phyloP scores from a whole-genome alignment of 2,888 invertebrate genomes.

The Plusia festucae region DNA sequence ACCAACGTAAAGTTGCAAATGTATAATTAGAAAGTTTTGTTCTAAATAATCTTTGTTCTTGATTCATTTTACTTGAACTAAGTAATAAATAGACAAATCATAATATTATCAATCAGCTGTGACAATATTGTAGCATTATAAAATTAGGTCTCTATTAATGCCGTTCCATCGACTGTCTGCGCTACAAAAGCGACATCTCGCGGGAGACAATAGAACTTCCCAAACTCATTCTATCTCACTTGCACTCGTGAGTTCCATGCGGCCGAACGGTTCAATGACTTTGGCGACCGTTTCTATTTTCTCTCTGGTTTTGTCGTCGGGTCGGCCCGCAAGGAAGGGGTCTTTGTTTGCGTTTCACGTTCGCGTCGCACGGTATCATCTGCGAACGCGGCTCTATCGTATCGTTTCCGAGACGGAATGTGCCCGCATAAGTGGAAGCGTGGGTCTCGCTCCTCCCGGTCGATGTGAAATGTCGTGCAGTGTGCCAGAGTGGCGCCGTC shows the following conservation, averaged over 20 bases:
- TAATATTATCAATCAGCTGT: constrained; percentile 5
- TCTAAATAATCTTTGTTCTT: no score
- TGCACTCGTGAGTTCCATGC: constrained; percentile 76
- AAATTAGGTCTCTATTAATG: constrained; percentile 72
- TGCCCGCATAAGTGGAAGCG: constrained; percentile 87
- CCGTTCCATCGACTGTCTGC: constrained; percentile 31
- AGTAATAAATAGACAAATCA: no score
- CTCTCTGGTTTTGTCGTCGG: constrained; percentile 88
- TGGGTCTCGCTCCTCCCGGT: constrained; percentile 86
- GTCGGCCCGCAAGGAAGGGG: constrained; percentile 82
- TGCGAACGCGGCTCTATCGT: constrained; percentile 79
- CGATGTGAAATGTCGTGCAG: constrained; percentile 85
- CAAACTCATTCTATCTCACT: constrained; percentile 74
- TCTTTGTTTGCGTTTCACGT: constrained; percentile 89
- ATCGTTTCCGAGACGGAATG: constrained; percentile 87
- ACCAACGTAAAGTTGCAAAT: no score
- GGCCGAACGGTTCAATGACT: constrained; percentile 89
- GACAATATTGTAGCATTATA: no score
- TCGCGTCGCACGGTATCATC: constrained; percentile 85
- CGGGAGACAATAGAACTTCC: constrained; percentile 43
- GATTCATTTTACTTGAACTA: no score
- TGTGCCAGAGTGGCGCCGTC: constrained; percentile 86
- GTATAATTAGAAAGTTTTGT: no score
- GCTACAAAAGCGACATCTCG: constrained; percentile 72
- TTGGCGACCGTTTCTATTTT: constrained; percentile 89